Conservation (phyloP, 2,113 vertebrate genomes). For the Pelmatolapia mariae region DNA sequence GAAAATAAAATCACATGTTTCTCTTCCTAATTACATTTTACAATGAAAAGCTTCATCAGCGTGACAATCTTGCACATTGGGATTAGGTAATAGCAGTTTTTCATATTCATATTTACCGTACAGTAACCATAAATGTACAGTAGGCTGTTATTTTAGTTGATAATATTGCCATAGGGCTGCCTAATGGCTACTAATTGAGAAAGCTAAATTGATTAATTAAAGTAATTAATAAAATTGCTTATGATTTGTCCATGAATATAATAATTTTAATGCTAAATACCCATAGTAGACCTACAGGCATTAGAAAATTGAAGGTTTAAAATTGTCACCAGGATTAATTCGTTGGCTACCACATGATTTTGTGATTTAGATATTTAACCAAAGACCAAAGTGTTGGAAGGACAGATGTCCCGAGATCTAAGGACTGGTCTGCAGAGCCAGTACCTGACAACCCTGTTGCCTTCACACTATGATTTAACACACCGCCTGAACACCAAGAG, state of each 20-base stretch:
- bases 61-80: not conserved
- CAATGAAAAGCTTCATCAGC: not conserved
- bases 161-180: not conserved
- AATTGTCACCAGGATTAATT: not conserved
- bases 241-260: not conserved
- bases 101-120: not conserved
- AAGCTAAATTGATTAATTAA: rapidly evolving
- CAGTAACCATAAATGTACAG: not conserved
- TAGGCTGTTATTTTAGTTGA: not conserved
- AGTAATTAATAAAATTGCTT: not conserved
- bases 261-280: not conserved
- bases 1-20: not conserved
- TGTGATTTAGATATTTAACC: not conserved
- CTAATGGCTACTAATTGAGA: rapidly evolving
- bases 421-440: not conserved
- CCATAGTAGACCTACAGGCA: not conserved
- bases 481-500: not conserved
- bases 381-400: not conserved
- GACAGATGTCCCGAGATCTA: not conserved
- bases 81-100: not conserved
- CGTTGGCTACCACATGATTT: not conserved
- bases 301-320: not conserved
- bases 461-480: not conserved
- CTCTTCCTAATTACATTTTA: not conserved
- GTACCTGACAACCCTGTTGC: not conserved